Evolutionary conservation across 2,113 vertebrate genomes (phyloP), one percentile per base, ranked within the genome.

Genomic region (Sialia sialis): DNA sequence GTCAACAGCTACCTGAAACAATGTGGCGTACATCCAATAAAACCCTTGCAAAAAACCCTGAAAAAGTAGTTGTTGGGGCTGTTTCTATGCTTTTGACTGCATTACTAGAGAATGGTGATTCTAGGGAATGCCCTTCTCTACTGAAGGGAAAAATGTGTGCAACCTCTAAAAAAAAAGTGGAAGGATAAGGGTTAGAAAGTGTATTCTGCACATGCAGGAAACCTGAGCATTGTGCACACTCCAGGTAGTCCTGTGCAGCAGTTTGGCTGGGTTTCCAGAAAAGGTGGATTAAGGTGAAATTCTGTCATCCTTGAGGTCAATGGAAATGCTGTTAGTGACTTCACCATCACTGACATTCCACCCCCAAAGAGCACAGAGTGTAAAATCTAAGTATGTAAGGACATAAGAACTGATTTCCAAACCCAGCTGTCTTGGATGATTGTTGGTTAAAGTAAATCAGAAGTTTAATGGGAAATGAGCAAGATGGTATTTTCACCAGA

Each of bases 401-500:
- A 34, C 14, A 4, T 14, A 32, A 3, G 5, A 55, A 78, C 12
- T 59, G 30, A 39, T 84, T 89, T 84, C 64, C 62, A 73, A 93
- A 62, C 25, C 21, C 56, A 46, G 15, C 41, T 73, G 3, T 49
- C 38, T 32, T 70, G 69, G 32, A 32, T 59, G 73, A 59, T 56
- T 64, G 44, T 44, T 82, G 41, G 58, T 76, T 41, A 49, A 85
- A 49, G 62, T 49, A 3, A 29, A 69, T 62, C 38, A 76, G 20
- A 75, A 79, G 7, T 41, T 49, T 75, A 84, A 32, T 62, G 49
- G 20, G 49, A 90, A 83, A 87, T 68, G 30, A 64, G 44, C 27
- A 91, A 34, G 82, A 63, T 73, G 62, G 27, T 18, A 76, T 91
- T 95, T 91, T 90, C 66, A 54, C 46, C 29, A n/a, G 62, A 66